Conservation (phyloP, 1,140 invertebrate species). For the Spodoptera frugiperda region DNA sequence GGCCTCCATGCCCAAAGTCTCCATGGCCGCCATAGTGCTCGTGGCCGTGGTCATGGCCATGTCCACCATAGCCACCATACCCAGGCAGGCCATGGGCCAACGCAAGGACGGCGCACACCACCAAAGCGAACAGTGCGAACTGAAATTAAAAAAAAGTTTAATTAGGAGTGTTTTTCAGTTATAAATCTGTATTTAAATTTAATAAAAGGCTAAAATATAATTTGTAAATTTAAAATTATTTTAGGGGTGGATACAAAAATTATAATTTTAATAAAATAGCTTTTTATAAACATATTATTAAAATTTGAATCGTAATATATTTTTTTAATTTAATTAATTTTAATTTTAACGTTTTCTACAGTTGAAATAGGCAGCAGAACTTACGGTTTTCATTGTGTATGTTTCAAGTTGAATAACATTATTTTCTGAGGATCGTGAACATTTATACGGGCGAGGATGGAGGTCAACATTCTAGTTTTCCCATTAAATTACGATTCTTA, state of each 20-base stretch:
- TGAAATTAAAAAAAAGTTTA: neutral
- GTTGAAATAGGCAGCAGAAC: slow-evolving; percentile 1
- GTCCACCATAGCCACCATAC: neutral
- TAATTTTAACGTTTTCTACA: too few relatives aligned
- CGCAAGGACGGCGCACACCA: neutral
- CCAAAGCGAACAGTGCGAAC: neutral
- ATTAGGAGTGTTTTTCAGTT: too few relatives aligned
- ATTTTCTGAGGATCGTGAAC: neutral
- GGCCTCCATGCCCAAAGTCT: neutral
- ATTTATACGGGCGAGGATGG: slow-evolving; percentile 9
- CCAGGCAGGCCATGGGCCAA: neutral
- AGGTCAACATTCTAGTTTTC: slow-evolving; percentile 24
- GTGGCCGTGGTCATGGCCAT: neutral
- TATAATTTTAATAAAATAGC: too few relatives aligned
- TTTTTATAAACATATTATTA: neutral
- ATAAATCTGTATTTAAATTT: too few relatives aligned
- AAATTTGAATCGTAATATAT: neutral
- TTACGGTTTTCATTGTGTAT: slow-evolving; percentile 6
- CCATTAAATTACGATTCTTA: slow-evolving; percentile 9
- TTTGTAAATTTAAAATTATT: too few relatives aligned
- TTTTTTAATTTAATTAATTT: neutral
- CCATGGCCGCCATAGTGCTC: neutral
- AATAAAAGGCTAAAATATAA: too few relatives aligned
- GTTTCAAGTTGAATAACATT: neutral
- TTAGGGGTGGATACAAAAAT: too few relatives aligned